Conservation (phyloP, 2,113 vertebrate species). For the Lophochroa leadbeateri region DNA sequence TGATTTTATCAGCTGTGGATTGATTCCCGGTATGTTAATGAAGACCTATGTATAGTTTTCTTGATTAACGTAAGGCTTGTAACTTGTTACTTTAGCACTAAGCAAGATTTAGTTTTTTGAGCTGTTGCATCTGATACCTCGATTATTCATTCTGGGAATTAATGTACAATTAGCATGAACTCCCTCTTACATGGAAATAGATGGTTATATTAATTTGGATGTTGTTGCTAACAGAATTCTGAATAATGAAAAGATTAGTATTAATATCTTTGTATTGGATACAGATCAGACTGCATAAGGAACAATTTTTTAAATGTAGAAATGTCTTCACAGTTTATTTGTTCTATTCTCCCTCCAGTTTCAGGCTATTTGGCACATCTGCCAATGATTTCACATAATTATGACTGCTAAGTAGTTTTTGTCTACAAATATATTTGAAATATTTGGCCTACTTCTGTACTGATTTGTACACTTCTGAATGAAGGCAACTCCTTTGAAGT, state of each 20-base stretch:
- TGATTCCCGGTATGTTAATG: constrained; percentile 70
- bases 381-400: constrained; percentile 4
- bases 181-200: constrained; percentile 63
- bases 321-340: constrained; percentile 38
- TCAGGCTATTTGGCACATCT: background rate
- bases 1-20: constrained; percentile 64
- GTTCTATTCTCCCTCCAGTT: constrained; percentile 11
- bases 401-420: background rate
- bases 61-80: constrained; percentile 67
- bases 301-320: constrained; percentile 18
- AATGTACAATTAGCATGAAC: constrained; percentile 74
- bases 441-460: background rate
- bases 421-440: background rate
- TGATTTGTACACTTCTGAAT: background rate
- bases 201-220: constrained; percentile 67
- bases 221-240: constrained; percentile 47
- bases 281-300: constrained; percentile 11
- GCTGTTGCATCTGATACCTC: constrained; percentile 67
- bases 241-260: constrained; percentile 60
- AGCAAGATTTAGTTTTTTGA: constrained; percentile 70
- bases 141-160: constrained; percentile 77
- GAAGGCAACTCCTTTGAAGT: background rate
- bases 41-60: constrained; percentile 71
- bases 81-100: constrained; percentile 68
- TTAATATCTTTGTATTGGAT: constrained; percentile 64